A percentile compares a stretch with the other conserved stretches of the same genome.
Evolutionary conservation across 2,113 vertebrate genomes (phyloP).

Genomic region (Romanogobio albipinnatus): DNA sequence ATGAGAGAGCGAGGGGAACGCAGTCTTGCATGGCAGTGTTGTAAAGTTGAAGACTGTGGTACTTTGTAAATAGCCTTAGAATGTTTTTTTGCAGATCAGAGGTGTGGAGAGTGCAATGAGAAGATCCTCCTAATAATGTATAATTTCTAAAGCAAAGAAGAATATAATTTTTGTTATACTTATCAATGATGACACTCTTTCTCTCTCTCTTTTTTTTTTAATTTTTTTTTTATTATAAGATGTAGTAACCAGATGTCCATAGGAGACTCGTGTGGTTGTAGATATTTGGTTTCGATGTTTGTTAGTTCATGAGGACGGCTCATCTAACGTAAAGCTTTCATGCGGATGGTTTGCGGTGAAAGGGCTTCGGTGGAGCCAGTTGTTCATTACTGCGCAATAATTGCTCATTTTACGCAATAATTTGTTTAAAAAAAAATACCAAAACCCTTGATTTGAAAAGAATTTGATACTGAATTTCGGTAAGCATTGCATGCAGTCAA

Average conservation of each 20-base stretch:
- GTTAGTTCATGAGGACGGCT: conserved; percentile 23
- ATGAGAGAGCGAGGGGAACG: background rate
- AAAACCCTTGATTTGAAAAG: background rate
- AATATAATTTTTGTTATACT: conserved; percentile 43
- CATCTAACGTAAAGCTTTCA: conserved; percentile 14
- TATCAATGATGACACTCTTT: conserved; percentile 43
- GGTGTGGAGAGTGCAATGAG: conserved; percentile 54
- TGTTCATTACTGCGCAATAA: conserved; percentile 51
- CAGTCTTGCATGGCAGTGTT: conserved; percentile 35
- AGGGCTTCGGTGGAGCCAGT: conserved; percentile 44
- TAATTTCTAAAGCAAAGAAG: conserved; percentile 52
- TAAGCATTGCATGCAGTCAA: background rate
- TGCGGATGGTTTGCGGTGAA: conserved; percentile 3
- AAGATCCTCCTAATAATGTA: conserved; percentile 41
- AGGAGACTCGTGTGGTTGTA: conserved; percentile 39
- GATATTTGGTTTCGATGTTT: conserved; percentile 39
- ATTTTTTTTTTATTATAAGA: conserved; percentile 44
- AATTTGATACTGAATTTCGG: background rate
- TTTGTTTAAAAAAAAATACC: no score
- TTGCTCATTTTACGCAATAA: conserved; percentile 49
- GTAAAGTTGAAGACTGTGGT: conserved; percentile 52
- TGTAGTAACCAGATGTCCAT: conserved; percentile 30
- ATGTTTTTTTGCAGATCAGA: conserved; percentile 40
- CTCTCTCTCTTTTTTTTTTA: conserved; percentile 48
- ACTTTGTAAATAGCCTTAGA: conserved; percentile 56